These are phyloP conservation scores for Sitta carolinensis DNA, from an alignment of 2,797 vertebrate genomes.

Conservation along the genomic window DNA sequence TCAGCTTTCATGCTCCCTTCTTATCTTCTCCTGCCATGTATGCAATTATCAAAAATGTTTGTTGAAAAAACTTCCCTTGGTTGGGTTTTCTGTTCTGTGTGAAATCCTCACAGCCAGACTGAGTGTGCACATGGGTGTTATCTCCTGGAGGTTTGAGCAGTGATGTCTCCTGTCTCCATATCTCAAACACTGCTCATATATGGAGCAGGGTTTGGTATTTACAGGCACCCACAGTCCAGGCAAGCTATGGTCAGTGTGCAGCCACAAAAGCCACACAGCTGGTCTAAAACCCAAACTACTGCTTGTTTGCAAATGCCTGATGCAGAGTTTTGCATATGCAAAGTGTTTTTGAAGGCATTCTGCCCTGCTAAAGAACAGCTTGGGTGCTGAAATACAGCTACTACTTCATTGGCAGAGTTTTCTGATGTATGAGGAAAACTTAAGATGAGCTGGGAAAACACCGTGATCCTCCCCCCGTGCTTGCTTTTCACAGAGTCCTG, in stretches of 20 bases:
- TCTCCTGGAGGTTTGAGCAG: neutral
- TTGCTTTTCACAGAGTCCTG: neutral
- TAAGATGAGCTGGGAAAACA: neutral
- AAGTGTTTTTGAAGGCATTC: neutral
- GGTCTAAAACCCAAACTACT: neutral
- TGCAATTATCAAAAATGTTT: constrained; percentile 25
- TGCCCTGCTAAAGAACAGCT: neutral
- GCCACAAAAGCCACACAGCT: neutral
- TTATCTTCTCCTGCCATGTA: constrained; percentile 43
- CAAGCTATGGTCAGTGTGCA: neutral
- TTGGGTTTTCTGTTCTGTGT: neutral
- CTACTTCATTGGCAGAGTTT: neutral
- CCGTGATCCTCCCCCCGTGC: neutral
- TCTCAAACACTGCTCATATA: neutral
- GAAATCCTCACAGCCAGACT: neutral
- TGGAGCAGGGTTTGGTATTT: neutral
- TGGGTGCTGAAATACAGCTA: neutral
- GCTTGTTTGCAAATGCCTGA: neutral
- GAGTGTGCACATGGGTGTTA: neutral
- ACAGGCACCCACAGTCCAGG: neutral
- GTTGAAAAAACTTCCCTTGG: constrained; percentile 29
- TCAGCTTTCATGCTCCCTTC: constrained; percentile 7
- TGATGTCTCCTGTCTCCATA: neutral
- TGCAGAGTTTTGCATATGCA: neutral
- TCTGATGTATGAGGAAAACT: neutral